Percentiles rank a stretch among this genome's conserved stretches.
phyloP scores from a whole-genome alignment of 2,797 vertebrate species.

The Silurus lanzhouensis region DNA sequence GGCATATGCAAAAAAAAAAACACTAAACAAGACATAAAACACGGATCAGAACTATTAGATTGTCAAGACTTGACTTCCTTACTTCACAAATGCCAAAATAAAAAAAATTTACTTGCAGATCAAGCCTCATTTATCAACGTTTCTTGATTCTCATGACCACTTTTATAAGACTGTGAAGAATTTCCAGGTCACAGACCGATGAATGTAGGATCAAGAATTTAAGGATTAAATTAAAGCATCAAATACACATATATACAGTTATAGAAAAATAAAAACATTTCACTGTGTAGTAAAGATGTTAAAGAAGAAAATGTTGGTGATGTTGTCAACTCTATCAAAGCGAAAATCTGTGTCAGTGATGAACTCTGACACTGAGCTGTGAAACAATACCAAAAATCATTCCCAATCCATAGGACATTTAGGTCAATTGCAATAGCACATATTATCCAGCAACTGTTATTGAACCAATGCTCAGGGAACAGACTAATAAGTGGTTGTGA shows the following conservation, averaged over 20 bases:
- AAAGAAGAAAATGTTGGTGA: not conserved
- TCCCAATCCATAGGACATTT: not conserved
- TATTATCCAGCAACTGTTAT: not conserved
- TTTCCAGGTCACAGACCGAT: too few species aligned
- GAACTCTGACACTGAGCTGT: not conserved
- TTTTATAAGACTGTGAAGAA: too few species aligned
- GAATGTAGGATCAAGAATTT: too few species aligned
- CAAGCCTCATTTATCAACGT: too few species aligned
- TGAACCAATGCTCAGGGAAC: not conserved
- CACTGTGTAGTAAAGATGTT: not conserved
- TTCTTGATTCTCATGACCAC: too few species aligned
- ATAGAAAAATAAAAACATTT: not conserved
- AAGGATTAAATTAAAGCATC: too few species aligned
- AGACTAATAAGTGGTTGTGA: not conserved
- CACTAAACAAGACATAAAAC: not conserved
- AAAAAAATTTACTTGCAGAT: too few species aligned
- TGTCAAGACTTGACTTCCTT: not conserved
- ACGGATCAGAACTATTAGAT: not conserved
- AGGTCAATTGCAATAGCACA: not conserved
- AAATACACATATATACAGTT: not conserved
- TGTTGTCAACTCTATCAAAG: not conserved
- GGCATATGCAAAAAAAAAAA: too few species aligned
- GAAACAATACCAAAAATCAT: not conserved
- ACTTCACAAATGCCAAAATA: too few species aligned
- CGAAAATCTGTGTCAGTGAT: not conserved